These are phyloP conservation scores for Apamea crenata DNA, from an alignment of 2,888 invertebrate genomes.

Conservation along the genomic window DNA sequence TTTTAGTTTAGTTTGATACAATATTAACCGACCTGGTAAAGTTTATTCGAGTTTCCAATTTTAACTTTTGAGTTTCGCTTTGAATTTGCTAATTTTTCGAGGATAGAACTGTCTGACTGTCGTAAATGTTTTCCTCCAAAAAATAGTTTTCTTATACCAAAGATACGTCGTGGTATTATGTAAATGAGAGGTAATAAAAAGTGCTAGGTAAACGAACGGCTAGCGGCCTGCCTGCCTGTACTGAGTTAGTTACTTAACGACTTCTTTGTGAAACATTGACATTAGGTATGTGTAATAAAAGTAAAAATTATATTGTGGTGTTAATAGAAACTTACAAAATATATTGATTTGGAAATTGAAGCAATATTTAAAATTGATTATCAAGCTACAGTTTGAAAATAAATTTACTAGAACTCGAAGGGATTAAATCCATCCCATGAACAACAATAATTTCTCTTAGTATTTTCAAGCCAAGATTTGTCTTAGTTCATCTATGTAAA, in stretches of 20 bases:
- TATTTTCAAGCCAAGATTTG: not conserved
- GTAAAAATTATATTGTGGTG: constrained; percentile 31
- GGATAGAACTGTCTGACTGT: not conserved
- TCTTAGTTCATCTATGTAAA: not conserved
- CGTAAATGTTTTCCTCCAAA: constrained; percentile 31
- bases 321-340: not conserved
- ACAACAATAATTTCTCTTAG: not conserved
- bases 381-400: not conserved
- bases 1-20: constrained; percentile 16
- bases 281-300: constrained; percentile 41
- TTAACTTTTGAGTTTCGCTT: not conserved
- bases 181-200: constrained; percentile 61
- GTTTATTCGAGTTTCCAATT: not conserved
- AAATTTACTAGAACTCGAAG: not conserved
- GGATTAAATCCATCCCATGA: not conserved
- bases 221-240: constrained; percentile 28
- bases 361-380: not conserved
- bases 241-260: constrained; percentile 48
- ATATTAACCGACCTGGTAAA: not conserved
- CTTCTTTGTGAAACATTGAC: constrained; percentile 42
- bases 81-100: not conserved
- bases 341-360: constrained; percentile 23
- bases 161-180: constrained; percentile 50
- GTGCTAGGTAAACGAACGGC: constrained; percentile 33
- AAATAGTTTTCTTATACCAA: constrained; percentile 43